These are phyloP conservation scores for Lutjanus campechanus DNA, from an alignment of 2,797 vertebrate genomes.

Conservation along the genomic window DNA sequence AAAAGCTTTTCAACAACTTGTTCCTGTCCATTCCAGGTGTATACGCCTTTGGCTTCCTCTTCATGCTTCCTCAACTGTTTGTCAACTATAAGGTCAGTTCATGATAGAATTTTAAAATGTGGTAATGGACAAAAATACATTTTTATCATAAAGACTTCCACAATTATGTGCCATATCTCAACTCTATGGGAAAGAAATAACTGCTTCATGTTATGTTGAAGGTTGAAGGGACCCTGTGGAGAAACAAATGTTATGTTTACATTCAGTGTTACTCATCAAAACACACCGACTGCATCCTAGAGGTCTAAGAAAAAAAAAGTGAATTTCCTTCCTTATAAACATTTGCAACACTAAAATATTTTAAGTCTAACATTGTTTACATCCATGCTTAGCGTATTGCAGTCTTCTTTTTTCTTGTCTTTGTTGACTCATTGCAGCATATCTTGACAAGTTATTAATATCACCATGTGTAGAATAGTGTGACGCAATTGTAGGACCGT, in stretches of 20 bases:
- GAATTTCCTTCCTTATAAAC: too few species aligned
- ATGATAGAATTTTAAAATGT: not conserved
- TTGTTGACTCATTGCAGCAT: too few species aligned
- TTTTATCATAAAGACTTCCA: not conserved
- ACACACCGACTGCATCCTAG: too few species aligned
- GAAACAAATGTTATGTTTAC: not conserved
- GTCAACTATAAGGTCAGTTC: slow-evolving; percentile 97
- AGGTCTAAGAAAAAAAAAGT: too few species aligned
- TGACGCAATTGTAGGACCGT: too few species aligned
- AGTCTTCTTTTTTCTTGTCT: too few species aligned
- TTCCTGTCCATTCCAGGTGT: slow-evolving; percentile 87
- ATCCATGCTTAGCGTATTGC: too few species aligned
- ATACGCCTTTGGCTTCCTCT: slow-evolving; percentile 98
- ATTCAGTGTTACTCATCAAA: not conserved
- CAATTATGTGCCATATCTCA: not conserved
- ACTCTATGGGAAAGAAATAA: not conserved
- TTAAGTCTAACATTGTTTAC: too few species aligned
- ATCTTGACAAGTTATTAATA: too few species aligned
- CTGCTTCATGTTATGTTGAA: not conserved
- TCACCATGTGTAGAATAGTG: too few species aligned
- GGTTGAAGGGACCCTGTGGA: not conserved
- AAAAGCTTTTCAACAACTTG: not conserved
- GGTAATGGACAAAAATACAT: not conserved
- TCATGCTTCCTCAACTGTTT: slow-evolving; percentile 99
- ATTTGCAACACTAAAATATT: too few species aligned